Percentiles rank a stretch among this genome's conserved stretches.
phyloP scores from a whole-genome alignment of 2,113 vertebrate genomes.

The Spheniscus mendiculus region DNA sequence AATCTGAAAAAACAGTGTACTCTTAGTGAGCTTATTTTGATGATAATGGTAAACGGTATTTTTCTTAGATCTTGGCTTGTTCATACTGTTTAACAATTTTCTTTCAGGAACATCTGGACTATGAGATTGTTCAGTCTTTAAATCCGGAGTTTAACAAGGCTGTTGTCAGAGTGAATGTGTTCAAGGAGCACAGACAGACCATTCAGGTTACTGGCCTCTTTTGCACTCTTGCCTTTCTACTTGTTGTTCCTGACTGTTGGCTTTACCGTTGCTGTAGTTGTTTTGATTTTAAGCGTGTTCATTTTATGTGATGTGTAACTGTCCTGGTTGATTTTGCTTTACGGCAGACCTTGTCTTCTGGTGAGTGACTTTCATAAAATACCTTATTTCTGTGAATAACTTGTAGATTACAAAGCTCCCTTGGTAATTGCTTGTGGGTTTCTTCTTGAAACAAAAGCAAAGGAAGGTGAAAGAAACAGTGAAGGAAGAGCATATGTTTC shows the following conservation, averaged over 20 bases:
- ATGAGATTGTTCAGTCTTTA: constrained; percentile 97
- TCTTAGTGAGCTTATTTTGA: background rate
- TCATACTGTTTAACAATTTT: background rate
- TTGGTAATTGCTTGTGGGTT: background rate
- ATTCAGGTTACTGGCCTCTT: constrained; percentile 85
- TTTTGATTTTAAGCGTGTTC: background rate
- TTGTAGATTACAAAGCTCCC: background rate
- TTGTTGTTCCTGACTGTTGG: background rate
- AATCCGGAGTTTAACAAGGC: constrained; percentile 99
- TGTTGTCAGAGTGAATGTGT: constrained; percentile 94
- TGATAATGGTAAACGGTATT: background rate
- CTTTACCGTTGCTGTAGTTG: background rate
- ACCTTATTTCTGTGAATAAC: background rate
- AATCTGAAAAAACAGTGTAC: background rate
- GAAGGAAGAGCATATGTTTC: background rate
- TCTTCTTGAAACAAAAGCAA: background rate
- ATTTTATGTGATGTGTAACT: background rate
- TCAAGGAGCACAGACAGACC: constrained; percentile 96
- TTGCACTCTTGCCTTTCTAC: background rate
- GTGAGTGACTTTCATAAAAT: background rate
- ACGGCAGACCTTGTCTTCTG: background rate
- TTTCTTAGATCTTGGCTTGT: background rate
- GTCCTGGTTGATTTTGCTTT: background rate
- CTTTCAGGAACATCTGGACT: constrained; percentile 92
- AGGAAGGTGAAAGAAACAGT: background rate